Evolutionary conservation across 2,113 vertebrate species (phyloP).

Genomic region (Casuarius casuarius): DNA sequence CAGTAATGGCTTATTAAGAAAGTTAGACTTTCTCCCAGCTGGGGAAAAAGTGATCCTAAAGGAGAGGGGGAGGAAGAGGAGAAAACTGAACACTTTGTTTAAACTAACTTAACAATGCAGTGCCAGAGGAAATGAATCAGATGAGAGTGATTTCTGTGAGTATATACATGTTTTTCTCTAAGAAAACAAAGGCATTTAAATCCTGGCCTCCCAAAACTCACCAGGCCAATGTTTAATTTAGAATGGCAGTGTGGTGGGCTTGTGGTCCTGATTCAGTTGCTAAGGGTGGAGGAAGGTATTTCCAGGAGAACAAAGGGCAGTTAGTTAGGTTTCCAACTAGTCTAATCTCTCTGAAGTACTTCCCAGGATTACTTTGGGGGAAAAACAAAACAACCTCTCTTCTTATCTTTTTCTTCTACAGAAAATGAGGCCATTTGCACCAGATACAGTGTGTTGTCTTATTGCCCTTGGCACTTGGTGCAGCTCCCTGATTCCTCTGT

Average conservation of each 20-base stretch:
- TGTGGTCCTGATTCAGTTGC: not conserved
- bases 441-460: not conserved
- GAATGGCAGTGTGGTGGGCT: not conserved
- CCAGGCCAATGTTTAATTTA: not conserved
- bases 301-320: not conserved
- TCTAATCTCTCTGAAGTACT: not conserved
- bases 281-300: not conserved
- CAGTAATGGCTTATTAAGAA: constrained; percentile 37
- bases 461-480: not conserved
- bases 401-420: not conserved
- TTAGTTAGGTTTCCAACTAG: not conserved
- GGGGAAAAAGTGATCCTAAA: not conserved
- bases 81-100: constrained; percentile 33
- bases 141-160: constrained; percentile 16
- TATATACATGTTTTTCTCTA: not conserved
- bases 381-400: not conserved
- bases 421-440: not conserved
- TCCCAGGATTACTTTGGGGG: not conserved
- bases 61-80: not conserved
- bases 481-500: not conserved
- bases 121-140: constrained; percentile 63
- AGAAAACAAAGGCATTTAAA: constrained; percentile 29
- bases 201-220: not conserved
- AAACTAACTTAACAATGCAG: constrained; percentile 20
- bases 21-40: constrained; percentile 20